Evolutionary conservation across 2,888 invertebrate species (phyloP), one percentile per base, ranked within the genome.

Genomic region (Congeria kusceri): DNA sequence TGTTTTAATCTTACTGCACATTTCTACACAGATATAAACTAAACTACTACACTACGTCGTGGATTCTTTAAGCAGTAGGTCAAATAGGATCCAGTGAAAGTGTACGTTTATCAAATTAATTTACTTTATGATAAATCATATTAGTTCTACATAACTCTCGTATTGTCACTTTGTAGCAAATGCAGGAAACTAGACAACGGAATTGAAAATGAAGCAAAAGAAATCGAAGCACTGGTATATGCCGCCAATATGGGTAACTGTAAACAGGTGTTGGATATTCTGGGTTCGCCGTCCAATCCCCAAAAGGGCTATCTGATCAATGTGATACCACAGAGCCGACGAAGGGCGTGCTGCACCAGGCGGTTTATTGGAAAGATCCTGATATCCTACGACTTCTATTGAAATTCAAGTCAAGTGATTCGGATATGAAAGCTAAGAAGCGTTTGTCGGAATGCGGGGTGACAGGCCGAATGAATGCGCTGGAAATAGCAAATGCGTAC

Each of bases 341-440:
- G 83, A 23, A 84, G 86, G 80, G 84, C 15, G 49, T 84, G 0
- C n/a, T 86, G 15, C 84, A 84, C 29, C 86, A 86, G 46, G 79
- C 82, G 2, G 80, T 86, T 0, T 86, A 75, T 53, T 82, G 77
- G 78, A 76, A 82, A 20, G 44, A 83, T 39, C 27, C 46, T 11
- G 29, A 57, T 3, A 71, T 77, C 4, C 63, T 86, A 3, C 73
- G 39, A 46, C 73, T 23, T 18, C 47, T 86, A 11, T 65, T 84
- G 1, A 56, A 56, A 11, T 80, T 71, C 49, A 11, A 46, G 9
- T 59, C 76, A 11, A 80, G 80, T 47, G 86, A 86, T 59, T 65
- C 68, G 4, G 28, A 64, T 3, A 64, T 80, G 11, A 77, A 57
- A 46, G 71, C 84, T 1, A 86, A 86, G 49, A 65, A 77, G 20